A percentile compares a stretch with the other conserved stretches of the same genome.
Conservation (phyloP, 2,797 vertebrate species). For the Tiaroga cobitis region DNA sequence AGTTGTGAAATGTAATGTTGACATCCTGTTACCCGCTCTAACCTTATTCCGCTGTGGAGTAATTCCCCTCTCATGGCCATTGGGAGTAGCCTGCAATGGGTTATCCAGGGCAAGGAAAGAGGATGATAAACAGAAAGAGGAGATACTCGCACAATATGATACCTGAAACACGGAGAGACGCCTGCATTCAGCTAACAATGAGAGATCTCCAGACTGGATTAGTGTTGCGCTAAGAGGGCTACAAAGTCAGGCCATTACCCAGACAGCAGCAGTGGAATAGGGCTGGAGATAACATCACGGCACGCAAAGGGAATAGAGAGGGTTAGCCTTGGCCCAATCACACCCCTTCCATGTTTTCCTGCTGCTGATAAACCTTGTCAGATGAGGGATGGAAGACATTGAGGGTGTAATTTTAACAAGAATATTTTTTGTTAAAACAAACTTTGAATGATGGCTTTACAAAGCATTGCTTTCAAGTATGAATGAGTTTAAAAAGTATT, state of each 20-base stretch:
- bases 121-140: constrained; percentile 23
- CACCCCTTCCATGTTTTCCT: constrained; percentile 17
- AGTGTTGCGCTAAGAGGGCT: constrained; percentile 23
- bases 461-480: too few relatives aligned
- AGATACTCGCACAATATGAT: constrained; percentile 21
- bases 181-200: constrained; percentile 12
- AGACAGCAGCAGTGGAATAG: not conserved
- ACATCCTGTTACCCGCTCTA: not conserved
- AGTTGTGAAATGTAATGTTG: not conserved
- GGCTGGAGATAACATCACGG: constrained; percentile 11
- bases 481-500: too few relatives aligned
- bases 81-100: constrained; percentile 9
- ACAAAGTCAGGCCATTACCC: constrained; percentile 31
- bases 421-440: not conserved
- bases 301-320: not conserved
- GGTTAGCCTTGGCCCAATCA: not conserved
- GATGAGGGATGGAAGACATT: constrained; percentile 8
- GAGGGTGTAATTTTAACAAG: not conserved
- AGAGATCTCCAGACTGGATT: constrained; percentile 44
- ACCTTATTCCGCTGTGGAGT: constrained; percentile 2
- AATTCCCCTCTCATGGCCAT: constrained; percentile 11
- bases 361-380: constrained; percentile 39
- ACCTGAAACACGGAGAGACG: not conserved
- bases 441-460: too few relatives aligned
- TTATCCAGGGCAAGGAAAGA: constrained; percentile 8